Evolutionary conservation across 1,140 invertebrate genomes (phyloP).

Genomic region (Yoshiicerus persimilis): DNA sequence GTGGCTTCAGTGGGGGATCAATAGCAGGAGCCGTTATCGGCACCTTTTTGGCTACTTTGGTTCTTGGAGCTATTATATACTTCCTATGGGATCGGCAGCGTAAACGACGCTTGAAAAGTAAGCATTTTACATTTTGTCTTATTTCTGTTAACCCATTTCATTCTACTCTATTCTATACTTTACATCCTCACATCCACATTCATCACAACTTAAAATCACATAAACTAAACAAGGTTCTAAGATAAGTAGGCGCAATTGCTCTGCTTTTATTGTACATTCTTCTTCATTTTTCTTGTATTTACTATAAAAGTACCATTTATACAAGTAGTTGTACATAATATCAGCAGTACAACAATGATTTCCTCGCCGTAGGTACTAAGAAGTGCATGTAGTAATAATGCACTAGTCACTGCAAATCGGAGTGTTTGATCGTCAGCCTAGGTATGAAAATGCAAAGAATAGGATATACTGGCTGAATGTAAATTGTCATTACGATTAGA

Average conservation of each 20-base stretch:
- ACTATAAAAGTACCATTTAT: no score
- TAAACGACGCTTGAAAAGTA: constrained; percentile 39
- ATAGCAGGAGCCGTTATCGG: constrained; percentile 62
- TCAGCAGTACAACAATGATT: background rate
- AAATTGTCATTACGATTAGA: background rate
- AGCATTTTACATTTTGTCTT: constrained; percentile 5
- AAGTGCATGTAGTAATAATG: background rate
- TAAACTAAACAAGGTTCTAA: background rate
- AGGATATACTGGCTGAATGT: background rate
- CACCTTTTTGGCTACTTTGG: constrained; percentile 58
- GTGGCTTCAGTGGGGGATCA: constrained; percentile 55
- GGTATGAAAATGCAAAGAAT: background rate
- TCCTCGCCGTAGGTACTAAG: background rate
- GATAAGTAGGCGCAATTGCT: no score
- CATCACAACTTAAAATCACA: background rate
- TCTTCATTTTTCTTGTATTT: no score
- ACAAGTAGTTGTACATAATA: background rate
- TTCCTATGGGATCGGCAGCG: constrained; percentile 54
- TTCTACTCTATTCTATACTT: background rate
- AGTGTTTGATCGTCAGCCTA: background rate
- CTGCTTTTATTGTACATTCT: no score
- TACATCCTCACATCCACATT: background rate
- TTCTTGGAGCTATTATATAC: constrained; percentile 55
- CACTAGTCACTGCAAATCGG: background rate
- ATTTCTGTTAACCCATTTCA: background rate